A percentile compares a stretch with the other conserved stretches of the same genome.
Conservation (phyloP, 2,888 invertebrate species). For the Sarcophaga rosellei region DNA sequence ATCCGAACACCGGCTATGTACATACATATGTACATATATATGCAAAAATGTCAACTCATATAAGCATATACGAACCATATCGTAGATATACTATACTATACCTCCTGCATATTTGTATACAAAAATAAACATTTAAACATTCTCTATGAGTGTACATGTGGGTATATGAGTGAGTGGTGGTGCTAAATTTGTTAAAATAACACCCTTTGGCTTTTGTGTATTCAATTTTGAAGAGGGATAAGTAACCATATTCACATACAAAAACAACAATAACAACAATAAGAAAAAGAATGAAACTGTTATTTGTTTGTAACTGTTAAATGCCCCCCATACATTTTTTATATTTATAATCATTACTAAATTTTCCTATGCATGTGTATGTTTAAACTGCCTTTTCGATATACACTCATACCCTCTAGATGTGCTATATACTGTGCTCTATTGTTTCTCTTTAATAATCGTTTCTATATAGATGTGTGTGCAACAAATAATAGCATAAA, state of each 20-base stretch:
- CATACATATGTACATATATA: neutral
- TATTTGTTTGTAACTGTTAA: conserved; percentile 17
- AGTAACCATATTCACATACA: too few species aligned
- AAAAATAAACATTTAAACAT: neutral
- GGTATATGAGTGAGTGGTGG: neutral
- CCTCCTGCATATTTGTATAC: neutral
- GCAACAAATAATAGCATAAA: conserved; percentile 36
- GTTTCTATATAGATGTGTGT: conserved; percentile 14
- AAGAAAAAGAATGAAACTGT: neutral
- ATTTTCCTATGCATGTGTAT: neutral
- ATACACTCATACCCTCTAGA: neutral
- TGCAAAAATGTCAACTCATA: conserved; percentile 31
- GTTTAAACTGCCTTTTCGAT: neutral
- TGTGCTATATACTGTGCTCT: neutral
- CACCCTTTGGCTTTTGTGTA: conserved; percentile 38
- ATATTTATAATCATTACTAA: conserved; percentile 40
- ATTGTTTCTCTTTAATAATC: conserved; percentile 44
- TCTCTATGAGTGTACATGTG: neutral
- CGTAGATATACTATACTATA: neutral
- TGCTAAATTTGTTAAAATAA: conserved; percentile 42
- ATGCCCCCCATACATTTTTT: conserved; percentile 26
- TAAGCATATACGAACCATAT: neutral
- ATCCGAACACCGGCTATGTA: neutral
- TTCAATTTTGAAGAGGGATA: neutral
- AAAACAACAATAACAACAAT: neutral